These are phyloP conservation scores for Opisthograptis luteolata DNA, from an alignment of 2,888 invertebrate species.

Conservation along the genomic window DNA sequence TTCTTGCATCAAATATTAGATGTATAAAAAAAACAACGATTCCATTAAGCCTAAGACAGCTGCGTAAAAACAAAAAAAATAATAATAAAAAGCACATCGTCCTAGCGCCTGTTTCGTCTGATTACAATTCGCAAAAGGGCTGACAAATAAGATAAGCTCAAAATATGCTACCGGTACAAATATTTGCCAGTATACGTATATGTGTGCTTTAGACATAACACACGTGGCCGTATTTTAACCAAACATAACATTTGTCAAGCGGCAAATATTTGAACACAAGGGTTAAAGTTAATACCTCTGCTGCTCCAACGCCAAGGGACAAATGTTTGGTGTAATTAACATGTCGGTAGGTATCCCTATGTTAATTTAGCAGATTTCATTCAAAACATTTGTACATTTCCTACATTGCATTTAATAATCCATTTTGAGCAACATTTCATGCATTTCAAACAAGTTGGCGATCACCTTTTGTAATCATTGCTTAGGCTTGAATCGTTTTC, in stretches of 20 bases:
- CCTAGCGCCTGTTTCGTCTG: too few species aligned
- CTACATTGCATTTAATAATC: too few species aligned
- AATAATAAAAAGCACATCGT: background rate
- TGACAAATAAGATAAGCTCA: background rate
- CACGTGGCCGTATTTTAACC: constrained; percentile 10
- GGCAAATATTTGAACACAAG: constrained; percentile 17
- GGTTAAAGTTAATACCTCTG: constrained; percentile 2
- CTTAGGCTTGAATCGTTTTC: too few species aligned
- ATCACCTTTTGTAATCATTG: too few species aligned
- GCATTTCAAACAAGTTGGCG: too few species aligned
- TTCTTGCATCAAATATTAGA: too few species aligned
- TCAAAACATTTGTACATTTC: too few species aligned
- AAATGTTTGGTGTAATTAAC: constrained; percentile 10
- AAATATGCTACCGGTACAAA: constrained; percentile 6
- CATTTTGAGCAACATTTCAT: too few species aligned
- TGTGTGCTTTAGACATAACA: constrained; percentile 1
- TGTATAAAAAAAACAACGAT: too few species aligned
- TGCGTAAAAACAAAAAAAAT: background rate
- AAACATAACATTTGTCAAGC: constrained; percentile 16
- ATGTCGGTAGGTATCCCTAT: too few species aligned
- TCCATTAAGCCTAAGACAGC: background rate
- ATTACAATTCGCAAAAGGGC: background rate
- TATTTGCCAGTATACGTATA: constrained; percentile 9
- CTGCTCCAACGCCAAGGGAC: constrained; percentile 3
- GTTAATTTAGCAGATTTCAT: constrained; percentile 1